A percentile compares a stretch with the other conserved stretches of the same genome.
Conservation (phyloP, 2,888 invertebrate species). For the Metacarcinus magister region DNA sequence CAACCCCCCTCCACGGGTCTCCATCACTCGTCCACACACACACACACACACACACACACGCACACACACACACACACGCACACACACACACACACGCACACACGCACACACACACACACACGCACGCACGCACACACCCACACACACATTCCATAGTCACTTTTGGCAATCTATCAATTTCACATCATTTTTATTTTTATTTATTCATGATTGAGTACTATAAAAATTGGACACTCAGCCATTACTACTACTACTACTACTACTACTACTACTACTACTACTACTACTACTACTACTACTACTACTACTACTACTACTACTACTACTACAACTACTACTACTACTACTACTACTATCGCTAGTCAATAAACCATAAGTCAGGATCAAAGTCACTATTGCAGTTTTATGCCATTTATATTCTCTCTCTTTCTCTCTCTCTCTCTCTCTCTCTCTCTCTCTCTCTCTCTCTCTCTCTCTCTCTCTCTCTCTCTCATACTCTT, state of each 20-base stretch:
- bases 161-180: background rate
- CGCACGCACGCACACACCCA: background rate
- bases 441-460: no score
- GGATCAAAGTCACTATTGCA: no score
- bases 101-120: background rate
- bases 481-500: no score
- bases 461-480: no score
- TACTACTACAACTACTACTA: background rate
- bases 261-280: background rate
- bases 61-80: background rate
- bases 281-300: conserved; percentile 1
- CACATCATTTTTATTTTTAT: background rate
- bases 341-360: no score
- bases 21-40: background rate
- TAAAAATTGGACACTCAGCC: background rate
- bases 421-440: no score
- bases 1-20: background rate
- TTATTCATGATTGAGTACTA: background rate
- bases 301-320: conserved; percentile 39
- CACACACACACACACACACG: no score
- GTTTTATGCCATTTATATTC: no score
- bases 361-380: background rate
- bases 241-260: background rate
- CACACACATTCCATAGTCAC: background rate
- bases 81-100: background rate